These are phyloP conservation scores for Diplazon laetatorius DNA, from an alignment of 2,888 invertebrate genomes.

Conservation along the genomic window DNA sequence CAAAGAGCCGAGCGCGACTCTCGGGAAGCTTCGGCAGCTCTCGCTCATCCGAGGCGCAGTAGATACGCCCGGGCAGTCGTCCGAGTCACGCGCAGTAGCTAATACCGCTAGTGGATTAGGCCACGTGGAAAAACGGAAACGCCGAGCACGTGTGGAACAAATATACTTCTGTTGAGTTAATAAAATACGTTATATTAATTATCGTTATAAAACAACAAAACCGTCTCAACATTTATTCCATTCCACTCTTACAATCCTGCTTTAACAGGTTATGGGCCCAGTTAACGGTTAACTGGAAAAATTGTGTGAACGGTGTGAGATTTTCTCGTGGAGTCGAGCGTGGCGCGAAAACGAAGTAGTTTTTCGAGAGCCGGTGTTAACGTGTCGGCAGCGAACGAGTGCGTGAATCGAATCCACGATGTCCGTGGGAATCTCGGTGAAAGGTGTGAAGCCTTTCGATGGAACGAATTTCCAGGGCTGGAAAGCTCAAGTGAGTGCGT, in stretches of 20 bases:
- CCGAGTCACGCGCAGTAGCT: too few species aligned
- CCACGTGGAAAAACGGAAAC: too few species aligned
- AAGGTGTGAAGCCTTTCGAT: slow-evolving; percentile 24
- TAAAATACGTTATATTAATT: too few species aligned
- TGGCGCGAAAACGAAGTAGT: slow-evolving; percentile 27
- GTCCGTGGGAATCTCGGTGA: slow-evolving; percentile 46
- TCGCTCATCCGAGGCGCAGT: too few species aligned
- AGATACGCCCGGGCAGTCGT: too few species aligned
- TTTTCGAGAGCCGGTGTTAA: background rate
- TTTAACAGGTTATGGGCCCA: slow-evolving; percentile 37
- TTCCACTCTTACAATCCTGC: background rate
- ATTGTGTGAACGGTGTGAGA: background rate
- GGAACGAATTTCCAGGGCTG: slow-evolving; percentile 32
- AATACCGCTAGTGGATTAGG: too few species aligned
- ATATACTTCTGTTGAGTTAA: too few species aligned
- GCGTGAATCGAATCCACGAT: slow-evolving; percentile 32
- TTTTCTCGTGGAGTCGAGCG: slow-evolving; percentile 4
- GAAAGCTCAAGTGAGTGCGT: slow-evolving; percentile 28
- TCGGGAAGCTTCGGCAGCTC: too few species aligned
- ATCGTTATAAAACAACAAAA: too few species aligned
- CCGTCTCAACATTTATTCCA: too few species aligned
- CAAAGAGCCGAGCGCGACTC: too few species aligned
- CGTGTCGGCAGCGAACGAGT: background rate
- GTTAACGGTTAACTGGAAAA: background rate
- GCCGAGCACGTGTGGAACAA: too few species aligned